A percentile compares a stretch with the other conserved stretches of the same genome.
Evolutionary conservation across 92 coral and sea anemone genomes (phyloP).

Genomic region (Ricordea florida): DNA sequence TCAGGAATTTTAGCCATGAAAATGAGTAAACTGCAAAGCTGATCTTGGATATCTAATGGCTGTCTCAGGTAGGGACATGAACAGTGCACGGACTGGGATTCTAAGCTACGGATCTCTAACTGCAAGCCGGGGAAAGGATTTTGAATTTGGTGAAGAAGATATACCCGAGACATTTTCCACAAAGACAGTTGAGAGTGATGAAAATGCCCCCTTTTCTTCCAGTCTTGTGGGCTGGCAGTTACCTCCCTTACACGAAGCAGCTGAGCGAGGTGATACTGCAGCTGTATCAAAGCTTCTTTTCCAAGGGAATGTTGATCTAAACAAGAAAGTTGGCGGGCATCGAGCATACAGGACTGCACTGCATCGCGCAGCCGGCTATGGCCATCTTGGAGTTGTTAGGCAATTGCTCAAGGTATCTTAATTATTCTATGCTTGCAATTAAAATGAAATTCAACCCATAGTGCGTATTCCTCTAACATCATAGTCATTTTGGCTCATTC

Average conservation of each 20-base stretch:
- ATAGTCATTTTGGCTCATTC: too few relatives aligned
- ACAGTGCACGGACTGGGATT: conserved; percentile 15
- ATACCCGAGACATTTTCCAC: not conserved
- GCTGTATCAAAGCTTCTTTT: conserved; percentile 58
- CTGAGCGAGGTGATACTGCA: conserved; percentile 77
- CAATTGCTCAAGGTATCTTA: conserved; percentile 69
- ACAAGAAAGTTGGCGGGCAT: conserved; percentile 85
- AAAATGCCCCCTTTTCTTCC: conserved; percentile 3
- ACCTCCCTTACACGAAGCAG: conserved; percentile 81
- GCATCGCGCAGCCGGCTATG: conserved; percentile 94
- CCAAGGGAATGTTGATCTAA: conserved; percentile 61
- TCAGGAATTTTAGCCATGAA: too few relatives aligned
- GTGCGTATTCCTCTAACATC: too few relatives aligned
- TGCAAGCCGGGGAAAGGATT: conserved; percentile 25
- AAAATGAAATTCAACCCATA: too few relatives aligned
- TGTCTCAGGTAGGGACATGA: conserved; percentile 10
- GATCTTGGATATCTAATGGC: too few relatives aligned
- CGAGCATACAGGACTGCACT: conserved; percentile 89
- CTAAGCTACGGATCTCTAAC: conserved; percentile 15
- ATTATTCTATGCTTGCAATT: too few relatives aligned
- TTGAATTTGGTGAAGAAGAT: conserved; percentile 22
- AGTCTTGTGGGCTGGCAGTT: conserved; percentile 1
- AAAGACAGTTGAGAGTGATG: too few relatives aligned
- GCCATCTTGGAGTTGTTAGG: conserved; percentile 74
- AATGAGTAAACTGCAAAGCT: too few relatives aligned